A percentile compares a stretch with the other conserved stretches of the same genome.
These are phyloP conservation scores for Ormia ochracea DNA, from an alignment of 2,888 invertebrate species.

Conservation along the genomic window DNA sequence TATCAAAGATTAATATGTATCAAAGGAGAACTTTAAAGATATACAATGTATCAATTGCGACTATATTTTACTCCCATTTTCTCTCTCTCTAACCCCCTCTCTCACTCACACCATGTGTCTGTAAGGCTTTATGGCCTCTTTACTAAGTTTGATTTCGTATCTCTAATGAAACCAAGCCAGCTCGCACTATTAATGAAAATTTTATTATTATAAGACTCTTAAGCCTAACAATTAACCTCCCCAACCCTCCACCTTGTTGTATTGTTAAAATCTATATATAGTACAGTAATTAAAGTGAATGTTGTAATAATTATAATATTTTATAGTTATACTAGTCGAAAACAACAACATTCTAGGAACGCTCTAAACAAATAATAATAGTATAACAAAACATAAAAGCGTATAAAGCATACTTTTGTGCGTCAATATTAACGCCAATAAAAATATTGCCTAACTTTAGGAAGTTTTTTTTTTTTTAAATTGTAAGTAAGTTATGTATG, in stretches of 20 bases:
- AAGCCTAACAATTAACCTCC: no score
- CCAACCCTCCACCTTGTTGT: no score
- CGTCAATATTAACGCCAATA: not conserved
- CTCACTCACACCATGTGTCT: no score
- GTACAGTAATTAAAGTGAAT: not conserved
- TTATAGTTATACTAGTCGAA: not conserved
- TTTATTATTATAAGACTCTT: constrained; percentile 5
- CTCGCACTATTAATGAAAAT: constrained; percentile 11
- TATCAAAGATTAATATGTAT: not conserved
- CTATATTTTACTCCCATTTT: not conserved
- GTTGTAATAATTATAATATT: not conserved
- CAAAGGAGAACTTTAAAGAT: not conserved
- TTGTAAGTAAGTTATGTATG: not conserved
- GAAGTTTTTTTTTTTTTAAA: not conserved
- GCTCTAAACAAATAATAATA: not conserved
- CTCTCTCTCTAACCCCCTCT: not conserved
- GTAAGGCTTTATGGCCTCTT: no score
- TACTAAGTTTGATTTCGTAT: not conserved
- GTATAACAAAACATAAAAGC: not conserved
- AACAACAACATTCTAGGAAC: not conserved
- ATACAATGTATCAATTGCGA: not conserved
- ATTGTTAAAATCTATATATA: not conserved
- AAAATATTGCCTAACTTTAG: not conserved
- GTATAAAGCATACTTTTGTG: constrained; percentile 1
- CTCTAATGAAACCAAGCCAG: not conserved